phyloP scores from a whole-genome alignment of 1,140 invertebrate species.

The Drosophila kurseongensis region DNA sequence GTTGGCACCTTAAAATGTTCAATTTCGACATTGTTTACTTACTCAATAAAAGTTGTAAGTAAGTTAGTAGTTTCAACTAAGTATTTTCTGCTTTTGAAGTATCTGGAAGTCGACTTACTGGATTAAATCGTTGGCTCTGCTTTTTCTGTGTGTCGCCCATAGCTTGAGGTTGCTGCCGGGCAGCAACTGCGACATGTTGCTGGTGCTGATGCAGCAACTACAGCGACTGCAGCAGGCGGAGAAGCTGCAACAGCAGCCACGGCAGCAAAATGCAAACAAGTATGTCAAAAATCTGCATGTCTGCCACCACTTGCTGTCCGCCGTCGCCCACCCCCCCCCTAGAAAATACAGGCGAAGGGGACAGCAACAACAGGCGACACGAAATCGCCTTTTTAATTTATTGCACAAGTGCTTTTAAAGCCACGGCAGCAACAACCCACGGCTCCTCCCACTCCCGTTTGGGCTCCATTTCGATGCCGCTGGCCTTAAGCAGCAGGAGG shows the following conservation, averaged over 20 bases:
- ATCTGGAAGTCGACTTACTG: conserved; percentile 17
- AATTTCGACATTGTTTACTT: too few relatives aligned
- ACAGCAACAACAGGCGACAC: conserved; percentile 65
- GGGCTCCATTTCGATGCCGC: conserved; percentile 40
- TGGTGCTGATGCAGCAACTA: conserved; percentile 49
- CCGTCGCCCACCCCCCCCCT: conserved; percentile 11
- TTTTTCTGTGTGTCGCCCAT: conserved; percentile 33
- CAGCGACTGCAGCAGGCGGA: conserved; percentile 30
- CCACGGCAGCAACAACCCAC: conserved; percentile 50
- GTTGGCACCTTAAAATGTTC: too few relatives aligned
- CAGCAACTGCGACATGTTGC: conserved; percentile 65
- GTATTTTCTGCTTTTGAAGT: background rate
- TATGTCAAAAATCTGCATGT: conserved; percentile 83
- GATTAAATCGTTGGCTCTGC: conserved; percentile 2
- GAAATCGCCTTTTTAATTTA: conserved; percentile 83
- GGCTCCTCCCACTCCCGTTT: conserved; percentile 40
- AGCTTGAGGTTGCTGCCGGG: conserved; percentile 55
- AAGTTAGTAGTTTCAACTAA: too few relatives aligned
- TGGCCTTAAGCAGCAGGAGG: conserved; percentile 74
- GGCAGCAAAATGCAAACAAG: conserved; percentile 82
- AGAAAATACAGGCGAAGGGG: conserved; percentile 6
- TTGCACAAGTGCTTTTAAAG: conserved; percentile 80
- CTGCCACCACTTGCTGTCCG: conserved; percentile 77
- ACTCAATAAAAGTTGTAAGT: too few relatives aligned
- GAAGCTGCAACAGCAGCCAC: conserved; percentile 52